Conservation (phyloP, 2,888 invertebrate species). For the Rhagonycha lutea region DNA sequence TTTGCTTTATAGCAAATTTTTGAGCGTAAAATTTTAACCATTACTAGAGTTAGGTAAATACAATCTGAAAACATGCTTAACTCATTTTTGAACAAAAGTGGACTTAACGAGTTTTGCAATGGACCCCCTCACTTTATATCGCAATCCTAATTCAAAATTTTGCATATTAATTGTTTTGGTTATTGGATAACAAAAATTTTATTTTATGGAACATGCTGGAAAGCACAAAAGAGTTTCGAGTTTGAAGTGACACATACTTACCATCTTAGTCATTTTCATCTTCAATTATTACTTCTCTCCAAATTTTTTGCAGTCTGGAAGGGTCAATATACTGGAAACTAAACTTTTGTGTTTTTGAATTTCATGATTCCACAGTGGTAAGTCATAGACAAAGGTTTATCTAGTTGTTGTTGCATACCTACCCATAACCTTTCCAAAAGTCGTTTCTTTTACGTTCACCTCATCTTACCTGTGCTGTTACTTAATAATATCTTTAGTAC, state of each 20-base stretch:
- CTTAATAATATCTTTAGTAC: slow-evolving; percentile 6
- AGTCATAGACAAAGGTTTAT: not conserved
- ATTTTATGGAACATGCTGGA: not conserved
- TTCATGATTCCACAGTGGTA: not conserved
- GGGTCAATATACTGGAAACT: not conserved
- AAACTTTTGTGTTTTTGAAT: not conserved
- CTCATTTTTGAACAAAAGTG: too few relatives aligned
- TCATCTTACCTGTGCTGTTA: slow-evolving; percentile 19
- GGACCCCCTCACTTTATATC: too few relatives aligned
- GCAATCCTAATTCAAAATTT: too few relatives aligned
- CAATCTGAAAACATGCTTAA: too few relatives aligned
- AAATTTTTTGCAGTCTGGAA: not conserved
- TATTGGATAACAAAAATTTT: too few relatives aligned
- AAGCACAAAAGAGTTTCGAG: not conserved
- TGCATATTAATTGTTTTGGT: too few relatives aligned
- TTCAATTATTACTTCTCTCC: not conserved
- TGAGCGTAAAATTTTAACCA: too few relatives aligned
- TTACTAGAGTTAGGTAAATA: too few relatives aligned
- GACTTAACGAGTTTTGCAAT: too few relatives aligned
- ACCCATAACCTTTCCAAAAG: slow-evolving; percentile 9
- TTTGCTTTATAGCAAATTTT: too few relatives aligned
- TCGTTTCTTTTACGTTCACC: slow-evolving; percentile 2
- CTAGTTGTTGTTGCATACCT: not conserved
- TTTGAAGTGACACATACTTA: not conserved
- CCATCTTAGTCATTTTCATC: not conserved